Evolutionary conservation across 1,140 invertebrate species (phyloP).

Genomic region (Cylas formicarius): DNA sequence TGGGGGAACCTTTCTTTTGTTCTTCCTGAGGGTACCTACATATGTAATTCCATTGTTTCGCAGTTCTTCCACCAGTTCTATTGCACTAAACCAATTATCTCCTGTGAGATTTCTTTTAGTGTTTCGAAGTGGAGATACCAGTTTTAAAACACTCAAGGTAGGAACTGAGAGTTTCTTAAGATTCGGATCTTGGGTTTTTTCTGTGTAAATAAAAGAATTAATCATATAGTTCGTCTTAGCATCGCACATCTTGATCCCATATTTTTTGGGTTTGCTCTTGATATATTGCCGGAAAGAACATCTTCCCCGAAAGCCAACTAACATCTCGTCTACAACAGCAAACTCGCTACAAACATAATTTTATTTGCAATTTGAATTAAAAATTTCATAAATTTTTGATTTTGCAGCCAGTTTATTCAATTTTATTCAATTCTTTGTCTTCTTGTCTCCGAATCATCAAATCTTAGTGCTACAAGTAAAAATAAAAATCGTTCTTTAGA

Average conservation of each 20-base stretch:
- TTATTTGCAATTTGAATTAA: conserved; percentile 6
- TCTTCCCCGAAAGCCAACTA: conserved; percentile 12
- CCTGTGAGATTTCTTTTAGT: conserved; percentile 5
- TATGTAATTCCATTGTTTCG: neutral
- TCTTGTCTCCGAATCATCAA: conserved; percentile 8
- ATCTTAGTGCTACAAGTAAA: conserved; percentile 6
- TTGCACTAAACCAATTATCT: conserved; percentile 1
- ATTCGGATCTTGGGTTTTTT: conserved; percentile 2
- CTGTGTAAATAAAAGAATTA: conserved; percentile 30
- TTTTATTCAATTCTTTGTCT: neutral
- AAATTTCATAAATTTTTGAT: conserved; percentile 5
- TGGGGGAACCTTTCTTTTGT: no score
- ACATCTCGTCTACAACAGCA: conserved; percentile 13
- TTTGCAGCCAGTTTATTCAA: conserved; percentile 6
- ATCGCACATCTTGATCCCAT: conserved; percentile 13
- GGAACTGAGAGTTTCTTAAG: neutral
- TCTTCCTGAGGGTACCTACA: conserved; percentile 3
- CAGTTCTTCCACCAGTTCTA: neutral
- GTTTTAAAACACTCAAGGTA: neutral
- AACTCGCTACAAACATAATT: conserved; percentile 2
- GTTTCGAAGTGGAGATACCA: conserved; percentile 3
- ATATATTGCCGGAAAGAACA: conserved; percentile 13
- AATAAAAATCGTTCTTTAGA: conserved; percentile 2
- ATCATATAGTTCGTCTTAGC: conserved; percentile 34
- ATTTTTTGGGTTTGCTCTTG: conserved; percentile 6